phyloP scores from a whole-genome alignment of 2,113 vertebrate species.

The Xenotilapia leptura region DNA sequence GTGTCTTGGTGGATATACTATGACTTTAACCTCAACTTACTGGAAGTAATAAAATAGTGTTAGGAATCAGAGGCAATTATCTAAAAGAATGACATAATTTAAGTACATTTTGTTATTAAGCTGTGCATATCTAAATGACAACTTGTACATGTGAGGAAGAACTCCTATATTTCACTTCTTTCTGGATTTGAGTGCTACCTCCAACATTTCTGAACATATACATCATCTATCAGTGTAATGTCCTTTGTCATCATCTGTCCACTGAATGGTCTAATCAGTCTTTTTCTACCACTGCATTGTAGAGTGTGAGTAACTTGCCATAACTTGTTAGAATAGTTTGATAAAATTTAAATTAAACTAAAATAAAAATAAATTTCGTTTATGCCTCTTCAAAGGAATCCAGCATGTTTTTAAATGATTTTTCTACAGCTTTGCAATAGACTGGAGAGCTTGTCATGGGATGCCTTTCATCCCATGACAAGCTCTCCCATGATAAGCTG shows the following conservation, averaged over 20 bases:
- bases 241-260: background rate
- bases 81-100: background rate
- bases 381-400: background rate
- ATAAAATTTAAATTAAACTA: background rate
- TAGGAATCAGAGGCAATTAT: background rate
- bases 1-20: background rate
- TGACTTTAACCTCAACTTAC: background rate
- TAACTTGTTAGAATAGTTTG: background rate
- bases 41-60: background rate
- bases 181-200: background rate
- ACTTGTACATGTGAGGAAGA: background rate
- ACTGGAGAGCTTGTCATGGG: background rate
- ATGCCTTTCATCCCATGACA: background rate
- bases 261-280: background rate
- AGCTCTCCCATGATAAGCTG: background rate
- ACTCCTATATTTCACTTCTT: background rate
- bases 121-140: background rate
- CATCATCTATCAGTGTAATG: background rate
- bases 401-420: background rate
- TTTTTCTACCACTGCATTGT: background rate
- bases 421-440: background rate
- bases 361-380: background rate
- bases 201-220: background rate
- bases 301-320: background rate
- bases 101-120: background rate